Base-by-base conservation (phyloP, 1,140 invertebrate genomes). In the Diachasmimorpha longicaudata region DNA sequence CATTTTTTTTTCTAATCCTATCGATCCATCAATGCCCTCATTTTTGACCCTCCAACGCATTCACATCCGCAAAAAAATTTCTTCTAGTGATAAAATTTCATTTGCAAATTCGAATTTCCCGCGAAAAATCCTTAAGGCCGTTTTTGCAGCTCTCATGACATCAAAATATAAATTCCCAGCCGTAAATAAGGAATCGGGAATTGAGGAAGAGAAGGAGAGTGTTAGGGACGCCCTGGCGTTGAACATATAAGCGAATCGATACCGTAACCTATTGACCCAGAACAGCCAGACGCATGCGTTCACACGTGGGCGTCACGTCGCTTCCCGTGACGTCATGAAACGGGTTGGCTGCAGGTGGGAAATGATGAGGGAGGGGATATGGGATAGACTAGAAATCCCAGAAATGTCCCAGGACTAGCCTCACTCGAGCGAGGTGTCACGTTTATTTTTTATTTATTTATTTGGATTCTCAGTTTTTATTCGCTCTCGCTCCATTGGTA, bases 261-360 rank as follows among this genome's bases (percentile, higher is more conserved):
- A 82, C 72, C 80, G 80, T 85, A 83, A 85, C 83, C 83, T 82
- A 82, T 83, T 85, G 82, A 85, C 83, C 83, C 80, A 85, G 80
- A 83, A 78, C 37, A 71, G 46, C 48, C 14, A 5, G n/a, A 79
- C 82, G 82, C 80, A 58, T 75, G 81, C 81, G 81, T 78, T 25
- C n/a, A 46, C 21, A 74, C 78, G 77, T 78, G 79, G 79, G 79
- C 78, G 81, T 79, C 81, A 79, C 78, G 78, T 76, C 76, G 71
- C 78, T 72, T 76, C 58, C 74, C 19, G 63, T 81, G 80, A 81
- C 80, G 81, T 82, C 80, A 84, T 77, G 58, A 68, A 9, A 52
- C 2, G 16, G 14, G 1, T 52, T 6, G 14, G 14, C 14, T 6
- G 9, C 19, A n/a, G 48, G 6, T 10, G 9, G 39, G 23, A 0